Conservation (phyloP, 2,888 invertebrate genomes). For the Physocephala rufipes region DNA sequence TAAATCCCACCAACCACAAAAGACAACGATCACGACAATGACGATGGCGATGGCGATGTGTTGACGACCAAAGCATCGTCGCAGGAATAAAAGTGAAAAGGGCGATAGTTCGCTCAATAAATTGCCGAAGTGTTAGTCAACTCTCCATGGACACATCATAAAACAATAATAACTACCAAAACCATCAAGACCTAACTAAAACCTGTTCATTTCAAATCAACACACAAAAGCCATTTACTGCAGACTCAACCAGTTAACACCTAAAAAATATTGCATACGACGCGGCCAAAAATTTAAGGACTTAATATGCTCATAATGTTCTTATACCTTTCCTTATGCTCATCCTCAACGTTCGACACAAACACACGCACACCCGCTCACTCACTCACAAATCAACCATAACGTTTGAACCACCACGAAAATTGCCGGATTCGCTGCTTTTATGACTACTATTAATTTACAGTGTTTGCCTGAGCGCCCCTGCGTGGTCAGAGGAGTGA, state of each 20-base stretch:
- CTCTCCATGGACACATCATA: constrained; percentile 31
- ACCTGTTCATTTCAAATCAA: no score
- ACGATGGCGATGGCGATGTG: constrained; percentile 5
- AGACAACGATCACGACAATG: constrained; percentile 17
- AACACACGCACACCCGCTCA: no score
- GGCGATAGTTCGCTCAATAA: no score
- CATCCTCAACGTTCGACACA: no score
- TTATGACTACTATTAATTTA: constrained; percentile 30
- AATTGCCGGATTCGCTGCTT: constrained; percentile 10
- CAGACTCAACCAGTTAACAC: constrained; percentile 40
- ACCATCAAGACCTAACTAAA: constrained; percentile 18
- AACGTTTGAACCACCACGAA: no score
- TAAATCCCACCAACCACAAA: constrained; percentile 54
- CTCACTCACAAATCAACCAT: no score
- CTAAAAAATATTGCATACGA: constrained; percentile 29
- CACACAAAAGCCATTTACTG: constrained; percentile 27
- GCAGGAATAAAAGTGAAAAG: no score
- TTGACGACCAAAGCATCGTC: no score
- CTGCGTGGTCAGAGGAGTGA: neutral
- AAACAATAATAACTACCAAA: constrained; percentile 33
- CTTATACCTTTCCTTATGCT: neutral
- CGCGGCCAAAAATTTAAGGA: constrained; percentile 19
- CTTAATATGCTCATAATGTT: neutral
- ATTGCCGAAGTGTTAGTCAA: constrained; percentile 41
- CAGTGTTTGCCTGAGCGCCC: neutral